phyloP scores from a whole-genome alignment of 2,888 invertebrate species.

The Tipula vernalis region DNA sequence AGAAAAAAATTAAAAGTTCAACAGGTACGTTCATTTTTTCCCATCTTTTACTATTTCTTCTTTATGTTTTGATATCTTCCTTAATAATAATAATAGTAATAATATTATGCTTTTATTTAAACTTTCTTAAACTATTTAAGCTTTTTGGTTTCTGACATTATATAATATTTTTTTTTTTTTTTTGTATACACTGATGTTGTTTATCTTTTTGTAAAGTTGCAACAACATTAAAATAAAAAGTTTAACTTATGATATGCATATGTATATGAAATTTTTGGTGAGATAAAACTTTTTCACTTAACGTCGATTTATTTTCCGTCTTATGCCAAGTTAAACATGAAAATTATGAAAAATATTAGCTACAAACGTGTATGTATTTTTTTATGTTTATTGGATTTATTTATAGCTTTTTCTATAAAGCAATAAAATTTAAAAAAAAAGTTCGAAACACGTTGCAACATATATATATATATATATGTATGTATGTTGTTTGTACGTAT shows the following conservation, averaged over 20 bases:
- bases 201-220: neutral
- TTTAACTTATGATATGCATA: neutral
- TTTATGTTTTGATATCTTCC: neutral
- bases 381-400: neutral
- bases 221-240: neutral
- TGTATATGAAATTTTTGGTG: neutral
- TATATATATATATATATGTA: neutral
- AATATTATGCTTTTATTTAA: neutral
- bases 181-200: neutral
- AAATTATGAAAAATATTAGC: neutral
- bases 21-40: neutral
- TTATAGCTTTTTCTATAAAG: neutral
- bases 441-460: neutral
- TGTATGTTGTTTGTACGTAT: no score
- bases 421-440: neutral
- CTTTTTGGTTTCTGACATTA: neutral
- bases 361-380: neutral
- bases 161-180: neutral
- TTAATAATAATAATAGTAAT: neutral
- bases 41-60: neutral
- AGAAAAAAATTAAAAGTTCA: neutral
- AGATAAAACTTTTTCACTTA: neutral
- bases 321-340: neutral
- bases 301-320: neutral
- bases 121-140: neutral